Percentiles rank a stretch among this genome's conserved stretches.
Conservation (phyloP, 2,113 vertebrate genomes). For the Gavialis gangeticus region DNA sequence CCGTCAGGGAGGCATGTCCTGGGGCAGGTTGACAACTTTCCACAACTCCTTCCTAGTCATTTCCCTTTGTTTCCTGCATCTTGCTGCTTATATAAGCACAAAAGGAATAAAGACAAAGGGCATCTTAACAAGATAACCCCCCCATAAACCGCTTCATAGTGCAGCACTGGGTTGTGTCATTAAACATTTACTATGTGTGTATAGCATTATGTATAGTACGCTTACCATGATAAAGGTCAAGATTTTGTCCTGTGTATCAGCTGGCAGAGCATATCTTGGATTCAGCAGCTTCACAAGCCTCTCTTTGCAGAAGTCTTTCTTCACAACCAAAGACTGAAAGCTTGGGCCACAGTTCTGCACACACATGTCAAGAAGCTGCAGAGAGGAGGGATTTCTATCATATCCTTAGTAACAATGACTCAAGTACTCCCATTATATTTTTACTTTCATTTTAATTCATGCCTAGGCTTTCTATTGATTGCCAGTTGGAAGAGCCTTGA, state of each 20-base stretch:
- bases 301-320: conserved; percentile 85
- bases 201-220: background rate
- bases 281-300: conserved; percentile 81
- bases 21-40: background rate
- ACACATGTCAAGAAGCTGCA: conserved; percentile 84
- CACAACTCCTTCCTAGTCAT: background rate
- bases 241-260: conserved; percentile 82
- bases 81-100: background rate
- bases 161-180: background rate
- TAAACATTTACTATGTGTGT: background rate
- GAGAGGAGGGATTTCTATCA: conserved; percentile 43
- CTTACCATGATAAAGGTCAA: conserved; percentile 83
- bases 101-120: background rate
- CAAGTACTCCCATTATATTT: background rate
- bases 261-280: conserved; percentile 80
- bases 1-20: background rate
- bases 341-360: conserved; percentile 81
- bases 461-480: background rate
- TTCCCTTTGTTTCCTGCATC: background rate
- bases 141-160: too few species aligned
- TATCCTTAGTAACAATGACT: background rate
- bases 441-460: background rate
- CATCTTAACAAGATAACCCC: background rate
- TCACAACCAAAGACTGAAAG: conserved; percentile 84
- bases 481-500: background rate